phyloP scores from a whole-genome alignment of 2,113 vertebrate genomes.

The Columba janthina region DNA sequence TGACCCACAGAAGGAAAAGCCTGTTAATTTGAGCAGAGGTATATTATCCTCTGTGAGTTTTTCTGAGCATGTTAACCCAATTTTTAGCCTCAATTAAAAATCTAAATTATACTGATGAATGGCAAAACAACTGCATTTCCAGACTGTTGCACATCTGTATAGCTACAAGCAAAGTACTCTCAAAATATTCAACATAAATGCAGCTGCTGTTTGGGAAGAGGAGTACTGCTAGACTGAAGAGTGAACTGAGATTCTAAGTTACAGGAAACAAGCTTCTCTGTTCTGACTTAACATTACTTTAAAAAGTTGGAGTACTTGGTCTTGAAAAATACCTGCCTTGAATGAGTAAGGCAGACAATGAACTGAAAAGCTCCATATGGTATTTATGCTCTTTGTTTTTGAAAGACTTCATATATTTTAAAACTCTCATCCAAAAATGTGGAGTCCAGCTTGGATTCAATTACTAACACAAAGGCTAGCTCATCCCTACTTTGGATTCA shows the following conservation, averaged over 20 bases:
- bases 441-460: neutral
- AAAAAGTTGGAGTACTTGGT: neutral
- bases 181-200: neutral
- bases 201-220: neutral
- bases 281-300: neutral
- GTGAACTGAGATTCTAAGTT: neutral
- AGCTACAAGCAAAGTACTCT: neutral
- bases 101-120: neutral
- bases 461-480: neutral
- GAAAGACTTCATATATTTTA: neutral
- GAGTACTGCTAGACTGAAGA: neutral
- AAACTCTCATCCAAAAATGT: neutral
- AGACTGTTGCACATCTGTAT: fast-evolving
- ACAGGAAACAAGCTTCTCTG: neutral
- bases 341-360: neutral
- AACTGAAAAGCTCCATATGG: fast-evolving
- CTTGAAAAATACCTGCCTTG: neutral
- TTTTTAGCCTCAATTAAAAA: neutral
- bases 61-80: neutral
- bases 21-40: neutral
- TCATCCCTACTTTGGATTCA: neutral
- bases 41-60: neutral
- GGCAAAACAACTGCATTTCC: neutral
- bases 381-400: neutral
- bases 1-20: neutral